Evolutionary conservation across 53 echinoderm and acorn worm species (phyloP).

Genomic region (Holothuria leucospilota): DNA sequence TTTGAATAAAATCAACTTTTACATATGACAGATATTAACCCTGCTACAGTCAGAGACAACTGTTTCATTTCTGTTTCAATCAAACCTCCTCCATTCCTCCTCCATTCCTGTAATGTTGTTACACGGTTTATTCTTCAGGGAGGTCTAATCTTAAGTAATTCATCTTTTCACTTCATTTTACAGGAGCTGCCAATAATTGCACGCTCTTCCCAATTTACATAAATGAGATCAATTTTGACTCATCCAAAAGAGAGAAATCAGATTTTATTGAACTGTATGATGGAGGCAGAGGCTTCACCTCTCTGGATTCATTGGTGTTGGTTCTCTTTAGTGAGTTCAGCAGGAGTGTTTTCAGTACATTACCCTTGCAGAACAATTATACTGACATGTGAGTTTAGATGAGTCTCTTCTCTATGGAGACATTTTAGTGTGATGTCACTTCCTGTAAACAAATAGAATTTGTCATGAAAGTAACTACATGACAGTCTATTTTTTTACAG

Average conservation of each 20-base stretch:
- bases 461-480: no score
- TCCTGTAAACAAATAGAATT: no score
- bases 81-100: no score
- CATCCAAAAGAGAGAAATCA: slow-evolving; percentile 28
- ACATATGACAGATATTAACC: no score
- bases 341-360: slow-evolving; percentile 50
- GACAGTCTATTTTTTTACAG: no score
- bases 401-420: no score
- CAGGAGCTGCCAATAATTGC: slow-evolving; percentile 81
- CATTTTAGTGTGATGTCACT: no score
- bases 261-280: slow-evolving; percentile 92
- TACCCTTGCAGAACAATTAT: slow-evolving; percentile 66
- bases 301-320: slow-evolving; percentile 67
- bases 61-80: no score
- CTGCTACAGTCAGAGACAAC: no score
- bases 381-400: slow-evolving; percentile 68
- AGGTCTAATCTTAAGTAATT: neutral
- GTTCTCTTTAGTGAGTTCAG: slow-evolving; percentile 64
- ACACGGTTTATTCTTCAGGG: no score
- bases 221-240: slow-evolving; percentile 77
- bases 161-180: neutral
- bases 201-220: slow-evolving; percentile 69
- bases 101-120: no score
- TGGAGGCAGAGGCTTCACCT: slow-evolving; percentile 82
- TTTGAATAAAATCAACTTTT: no score